Conservation (phyloP, 1,140 invertebrate genomes). For the Littorina saxatilis region DNA sequence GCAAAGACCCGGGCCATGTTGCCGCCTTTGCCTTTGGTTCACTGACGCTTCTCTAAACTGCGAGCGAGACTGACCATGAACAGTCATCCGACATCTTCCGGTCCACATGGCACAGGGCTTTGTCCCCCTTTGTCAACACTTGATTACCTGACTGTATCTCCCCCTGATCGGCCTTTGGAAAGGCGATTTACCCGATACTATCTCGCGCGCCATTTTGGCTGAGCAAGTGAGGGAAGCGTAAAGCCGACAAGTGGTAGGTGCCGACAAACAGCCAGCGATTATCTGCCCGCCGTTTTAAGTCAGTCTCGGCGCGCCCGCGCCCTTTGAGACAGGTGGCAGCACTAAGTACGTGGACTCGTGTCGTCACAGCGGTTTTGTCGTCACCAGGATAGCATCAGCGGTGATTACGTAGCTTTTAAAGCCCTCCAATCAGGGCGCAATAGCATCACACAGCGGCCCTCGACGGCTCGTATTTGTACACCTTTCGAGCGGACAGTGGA, state of each 20-base stretch:
- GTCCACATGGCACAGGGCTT: slow-evolving; percentile 3
- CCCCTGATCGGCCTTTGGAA: background rate
- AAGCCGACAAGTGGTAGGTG: slow-evolving; percentile 25
- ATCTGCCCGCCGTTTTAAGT: background rate
- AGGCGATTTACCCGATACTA: slow-evolving; percentile 1
- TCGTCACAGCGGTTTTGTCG: slow-evolving; percentile 5
- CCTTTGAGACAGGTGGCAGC: slow-evolving; percentile 8
- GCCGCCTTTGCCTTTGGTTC: no score
- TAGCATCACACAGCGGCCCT: background rate
- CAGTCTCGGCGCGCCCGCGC: background rate
- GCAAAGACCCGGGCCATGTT: no score
- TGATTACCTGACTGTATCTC: background rate
- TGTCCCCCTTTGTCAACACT: slow-evolving; percentile 9
- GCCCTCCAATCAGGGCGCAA: background rate
- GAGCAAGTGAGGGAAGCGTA: background rate
- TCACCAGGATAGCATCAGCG: background rate
- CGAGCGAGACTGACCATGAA: no score
- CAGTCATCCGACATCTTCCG: background rate
- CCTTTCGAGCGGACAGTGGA: no score
- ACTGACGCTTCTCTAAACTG: no score
- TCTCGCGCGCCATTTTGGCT: background rate
- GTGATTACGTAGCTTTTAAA: no score
- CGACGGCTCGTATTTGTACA: background rate
- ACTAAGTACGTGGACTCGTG: background rate
- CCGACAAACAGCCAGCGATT: slow-evolving; percentile 12